phyloP scores from a whole-genome alignment of 2,888 invertebrate genomes.

The Epinotia ramella region DNA sequence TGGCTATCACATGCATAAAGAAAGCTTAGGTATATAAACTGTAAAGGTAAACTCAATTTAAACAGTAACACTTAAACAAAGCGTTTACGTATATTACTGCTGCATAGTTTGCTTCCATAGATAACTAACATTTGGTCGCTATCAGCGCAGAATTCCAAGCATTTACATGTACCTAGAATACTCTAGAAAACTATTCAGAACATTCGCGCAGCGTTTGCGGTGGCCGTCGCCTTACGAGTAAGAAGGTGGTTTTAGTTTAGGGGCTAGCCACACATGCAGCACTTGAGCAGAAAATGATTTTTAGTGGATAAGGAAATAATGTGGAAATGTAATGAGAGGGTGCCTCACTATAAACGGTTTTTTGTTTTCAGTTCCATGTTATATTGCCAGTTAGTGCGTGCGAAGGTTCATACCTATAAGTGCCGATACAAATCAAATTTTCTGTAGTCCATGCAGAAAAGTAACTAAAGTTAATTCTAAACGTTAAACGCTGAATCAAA shows the following conservation, averaged over 20 bases:
- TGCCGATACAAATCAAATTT: too few relatives aligned
- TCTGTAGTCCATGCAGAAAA: too few relatives aligned
- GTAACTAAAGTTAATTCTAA: too few relatives aligned
- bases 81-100: not conserved
- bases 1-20: too few relatives aligned
- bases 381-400: too few relatives aligned
- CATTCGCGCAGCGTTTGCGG: conserved; percentile 35
- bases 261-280: conserved; percentile 6
- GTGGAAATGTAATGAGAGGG: not conserved
- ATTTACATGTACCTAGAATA: conserved; percentile 41
- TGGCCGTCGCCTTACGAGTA: conserved; percentile 31
- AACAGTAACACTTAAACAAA: not conserved
- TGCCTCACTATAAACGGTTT: too few relatives aligned
- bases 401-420: too few relatives aligned
- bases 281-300: not conserved
- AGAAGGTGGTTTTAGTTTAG: conserved; percentile 36
- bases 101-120: conserved; percentile 1
- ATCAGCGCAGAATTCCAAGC: conserved; percentile 37
- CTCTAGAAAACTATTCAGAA: conserved; percentile 40
- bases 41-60: not conserved
- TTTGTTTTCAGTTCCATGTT: too few relatives aligned
- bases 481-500: too few relatives aligned
- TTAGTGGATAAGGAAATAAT: not conserved
- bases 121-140: conserved; percentile 25
- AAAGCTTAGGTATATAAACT: too few relatives aligned